phyloP scores from a whole-genome alignment of 2,888 invertebrate species.

The Aphodius granarius region DNA sequence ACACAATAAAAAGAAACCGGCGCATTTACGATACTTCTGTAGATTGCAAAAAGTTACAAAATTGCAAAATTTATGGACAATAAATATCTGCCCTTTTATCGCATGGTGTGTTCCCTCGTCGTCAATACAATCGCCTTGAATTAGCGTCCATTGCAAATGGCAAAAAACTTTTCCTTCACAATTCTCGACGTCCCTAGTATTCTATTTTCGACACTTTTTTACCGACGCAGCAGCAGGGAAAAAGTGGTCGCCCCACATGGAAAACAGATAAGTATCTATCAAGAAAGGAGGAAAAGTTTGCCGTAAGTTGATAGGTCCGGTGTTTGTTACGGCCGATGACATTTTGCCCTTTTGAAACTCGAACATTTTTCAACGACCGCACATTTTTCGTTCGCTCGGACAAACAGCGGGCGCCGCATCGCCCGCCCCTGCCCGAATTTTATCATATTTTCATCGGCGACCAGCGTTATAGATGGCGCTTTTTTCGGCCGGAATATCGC shows the following conservation, averaged over 20 bases:
- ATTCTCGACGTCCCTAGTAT: not conserved
- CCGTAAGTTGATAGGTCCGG: slow-evolving; percentile 26
- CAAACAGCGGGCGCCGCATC: slow-evolving; percentile 8
- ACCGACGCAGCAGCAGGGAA: not conserved
- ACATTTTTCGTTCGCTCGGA: slow-evolving; percentile 16
- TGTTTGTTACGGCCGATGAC: slow-evolving; percentile 32
- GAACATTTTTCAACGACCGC: slow-evolving; percentile 26
- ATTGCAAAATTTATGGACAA: not conserved
- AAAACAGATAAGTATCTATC: slow-evolving; percentile 13
- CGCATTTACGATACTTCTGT: not conserved
- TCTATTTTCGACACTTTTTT: not conserved
- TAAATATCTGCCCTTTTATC: not conserved
- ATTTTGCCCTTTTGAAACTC: slow-evolving; percentile 30
- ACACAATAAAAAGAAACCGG: too few species aligned
- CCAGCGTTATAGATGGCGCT: slow-evolving; percentile 8
- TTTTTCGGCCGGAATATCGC: slow-evolving; percentile 7
- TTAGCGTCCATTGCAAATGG: not conserved
- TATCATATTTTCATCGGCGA: slow-evolving; percentile 14
- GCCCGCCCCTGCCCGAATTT: slow-evolving; percentile 5
- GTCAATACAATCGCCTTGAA: not conserved
- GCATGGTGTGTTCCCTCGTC: not conserved
- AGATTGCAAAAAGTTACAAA: not conserved
- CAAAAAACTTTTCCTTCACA: not conserved
- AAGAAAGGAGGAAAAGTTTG: not conserved
- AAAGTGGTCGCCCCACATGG: slow-evolving; percentile 2